Evolutionary conservation across 37 sponge, comb jelly and placozoan genomes (phyloP).

Genomic region (Cliona cf. orientalis): DNA sequence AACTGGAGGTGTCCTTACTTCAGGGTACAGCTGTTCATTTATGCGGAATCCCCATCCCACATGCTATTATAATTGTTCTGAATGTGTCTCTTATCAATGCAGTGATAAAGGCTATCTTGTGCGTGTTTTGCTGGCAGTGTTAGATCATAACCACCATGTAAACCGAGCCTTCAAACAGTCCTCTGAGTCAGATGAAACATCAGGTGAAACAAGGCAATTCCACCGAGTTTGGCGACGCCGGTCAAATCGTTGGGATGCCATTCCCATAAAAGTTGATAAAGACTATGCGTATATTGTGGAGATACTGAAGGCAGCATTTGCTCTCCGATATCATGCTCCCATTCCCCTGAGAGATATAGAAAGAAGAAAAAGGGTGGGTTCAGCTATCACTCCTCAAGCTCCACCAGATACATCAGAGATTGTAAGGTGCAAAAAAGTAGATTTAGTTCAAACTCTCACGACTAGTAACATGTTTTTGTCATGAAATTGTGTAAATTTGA

Average conservation of each 20-base stretch:
- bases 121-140: not conserved
- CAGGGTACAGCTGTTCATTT: too few relatives aligned
- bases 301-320: not conserved
- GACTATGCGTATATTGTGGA: not conserved
- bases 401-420: not conserved
- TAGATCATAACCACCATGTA: not conserved
- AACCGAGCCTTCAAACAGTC: not conserved
- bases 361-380: not conserved
- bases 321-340: not conserved
- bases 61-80: too few relatives aligned
- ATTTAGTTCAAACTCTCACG: not conserved
- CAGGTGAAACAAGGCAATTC: not conserved
- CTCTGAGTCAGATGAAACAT: not conserved
- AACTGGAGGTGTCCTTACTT: too few relatives aligned
- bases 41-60: too few relatives aligned
- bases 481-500: not conserved
- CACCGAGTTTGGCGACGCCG: not conserved
- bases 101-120: not conserved
- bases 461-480: not conserved
- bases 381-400: not conserved
- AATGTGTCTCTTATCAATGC: too few relatives aligned
- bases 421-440: not conserved
- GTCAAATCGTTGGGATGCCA: not conserved
- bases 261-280: not conserved
- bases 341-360: not conserved